phyloP scores from a whole-genome alignment of 2,888 invertebrate genomes.

The Drosophila colorata region DNA sequence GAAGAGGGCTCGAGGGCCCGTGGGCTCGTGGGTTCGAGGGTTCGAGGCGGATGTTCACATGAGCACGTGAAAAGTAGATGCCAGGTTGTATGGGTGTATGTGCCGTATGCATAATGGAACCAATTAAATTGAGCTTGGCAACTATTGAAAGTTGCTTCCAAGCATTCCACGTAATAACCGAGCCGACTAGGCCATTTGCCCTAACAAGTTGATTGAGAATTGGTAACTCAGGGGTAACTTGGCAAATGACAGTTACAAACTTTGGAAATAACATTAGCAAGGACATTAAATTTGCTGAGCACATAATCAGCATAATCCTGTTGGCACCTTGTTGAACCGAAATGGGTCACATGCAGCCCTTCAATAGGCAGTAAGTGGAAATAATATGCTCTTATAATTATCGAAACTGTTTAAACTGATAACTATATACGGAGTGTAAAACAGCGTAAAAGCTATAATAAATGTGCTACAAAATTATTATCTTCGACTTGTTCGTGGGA shows the following conservation, averaged over 20 bases:
- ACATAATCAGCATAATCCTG: constrained; percentile 33
- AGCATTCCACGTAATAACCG: constrained; percentile 40
- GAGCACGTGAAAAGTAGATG: constrained; percentile 11
- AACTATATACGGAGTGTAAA: too few species aligned
- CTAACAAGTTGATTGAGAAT: constrained; percentile 54
- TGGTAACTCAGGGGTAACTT: background rate
- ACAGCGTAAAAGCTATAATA: too few species aligned
- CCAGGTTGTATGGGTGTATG: constrained; percentile 3
- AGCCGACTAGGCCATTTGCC: constrained; percentile 28
- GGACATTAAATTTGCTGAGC: constrained; percentile 25
- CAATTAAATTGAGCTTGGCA: constrained; percentile 57
- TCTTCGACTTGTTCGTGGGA: too few species aligned
- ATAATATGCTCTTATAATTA: background rate
- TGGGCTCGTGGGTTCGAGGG: too few species aligned
- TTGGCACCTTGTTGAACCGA: background rate
- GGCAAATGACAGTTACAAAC: constrained; percentile 18
- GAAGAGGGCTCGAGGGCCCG: constrained; percentile 32
- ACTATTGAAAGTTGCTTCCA: constrained; percentile 51
- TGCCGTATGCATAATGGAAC: constrained; percentile 52
- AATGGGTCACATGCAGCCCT: background rate
- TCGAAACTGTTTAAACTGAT: too few species aligned
- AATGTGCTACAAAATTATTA: too few species aligned
- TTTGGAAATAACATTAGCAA: constrained; percentile 26
- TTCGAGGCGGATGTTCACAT: constrained; percentile 29
- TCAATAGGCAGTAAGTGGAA: background rate